phyloP scores from a whole-genome alignment of 2,888 invertebrate genomes.

The Drosophila mimica region DNA sequence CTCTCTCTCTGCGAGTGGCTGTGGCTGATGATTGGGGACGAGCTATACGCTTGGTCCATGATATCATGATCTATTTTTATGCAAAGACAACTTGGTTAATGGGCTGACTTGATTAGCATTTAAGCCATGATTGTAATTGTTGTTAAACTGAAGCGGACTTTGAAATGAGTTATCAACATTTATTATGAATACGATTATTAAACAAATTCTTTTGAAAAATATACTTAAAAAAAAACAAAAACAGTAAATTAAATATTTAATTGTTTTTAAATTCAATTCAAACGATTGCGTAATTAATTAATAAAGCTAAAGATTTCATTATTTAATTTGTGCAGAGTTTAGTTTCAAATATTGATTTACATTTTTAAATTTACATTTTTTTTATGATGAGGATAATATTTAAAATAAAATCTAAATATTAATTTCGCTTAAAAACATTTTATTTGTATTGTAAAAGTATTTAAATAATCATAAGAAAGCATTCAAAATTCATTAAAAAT shows the following conservation, averaged over 20 bases:
- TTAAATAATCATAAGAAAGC: not conserved
- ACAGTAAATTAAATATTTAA: not conserved
- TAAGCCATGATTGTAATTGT: slow-evolving; percentile 47
- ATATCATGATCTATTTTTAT: slow-evolving; percentile 74
- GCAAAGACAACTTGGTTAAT: slow-evolving; percentile 29
- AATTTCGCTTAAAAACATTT: not conserved
- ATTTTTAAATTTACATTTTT: too few relatives aligned
- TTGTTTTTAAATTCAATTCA: not conserved
- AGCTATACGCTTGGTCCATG: slow-evolving; percentile 60
- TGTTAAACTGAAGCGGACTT: slow-evolving; percentile 7
- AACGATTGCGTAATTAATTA: not conserved
- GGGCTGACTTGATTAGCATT: slow-evolving; percentile 55
- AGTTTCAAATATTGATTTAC: too few relatives aligned
- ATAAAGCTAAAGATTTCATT: not conserved
- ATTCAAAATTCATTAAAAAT: not conserved
- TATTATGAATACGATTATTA: not conserved
- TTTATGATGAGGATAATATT: not conserved
- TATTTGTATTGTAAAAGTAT: not conserved
- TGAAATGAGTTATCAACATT: not conserved
- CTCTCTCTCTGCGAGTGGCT: not conserved
- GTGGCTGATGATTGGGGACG: slow-evolving; percentile 44
- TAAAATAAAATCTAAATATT: not conserved
- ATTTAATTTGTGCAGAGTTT: not conserved
- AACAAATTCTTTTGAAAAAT: not conserved
- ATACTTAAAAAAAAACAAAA: not conserved